Evolutionary conservation across 2,113 vertebrate species (phyloP).

Genomic region (Callospermophilus lateralis): DNA sequence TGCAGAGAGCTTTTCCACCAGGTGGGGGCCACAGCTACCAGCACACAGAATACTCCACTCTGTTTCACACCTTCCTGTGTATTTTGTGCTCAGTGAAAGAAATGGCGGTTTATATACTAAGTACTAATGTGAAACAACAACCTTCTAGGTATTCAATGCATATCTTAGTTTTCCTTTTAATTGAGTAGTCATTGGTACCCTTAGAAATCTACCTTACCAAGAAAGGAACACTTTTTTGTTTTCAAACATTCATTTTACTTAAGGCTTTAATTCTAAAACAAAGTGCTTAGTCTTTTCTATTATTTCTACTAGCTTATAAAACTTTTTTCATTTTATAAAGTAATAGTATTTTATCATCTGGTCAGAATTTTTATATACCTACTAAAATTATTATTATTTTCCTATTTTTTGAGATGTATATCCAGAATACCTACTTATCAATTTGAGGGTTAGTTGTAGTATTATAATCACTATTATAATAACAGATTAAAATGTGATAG

Average conservation of each 20-base stretch:
- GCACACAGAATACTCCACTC: too few relatives aligned
- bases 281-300: not conserved
- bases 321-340: not conserved
- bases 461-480: not conserved
- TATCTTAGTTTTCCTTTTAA: constrained; percentile 1
- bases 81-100: too few relatives aligned
- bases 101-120: too few relatives aligned
- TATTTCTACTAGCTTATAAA: constrained; percentile 26
- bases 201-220: not conserved
- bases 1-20: too few relatives aligned
- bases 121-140: too few relatives aligned
- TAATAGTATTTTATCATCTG: not conserved
- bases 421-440: not conserved
- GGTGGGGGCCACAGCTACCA: too few relatives aligned
- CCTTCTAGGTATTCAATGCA: not conserved
- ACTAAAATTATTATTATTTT: not conserved
- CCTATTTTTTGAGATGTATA: not conserved
- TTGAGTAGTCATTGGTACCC: not conserved
- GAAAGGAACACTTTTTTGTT: not conserved
- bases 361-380: constrained; percentile 20
- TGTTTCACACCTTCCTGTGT: too few relatives aligned
- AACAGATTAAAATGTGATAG: not conserved
- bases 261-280: not conserved
- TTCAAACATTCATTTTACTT: not conserved
- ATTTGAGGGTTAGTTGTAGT: constrained; percentile 32